Conservation (phyloP, 2,888 invertebrate species). For the Atrina japonica region DNA sequence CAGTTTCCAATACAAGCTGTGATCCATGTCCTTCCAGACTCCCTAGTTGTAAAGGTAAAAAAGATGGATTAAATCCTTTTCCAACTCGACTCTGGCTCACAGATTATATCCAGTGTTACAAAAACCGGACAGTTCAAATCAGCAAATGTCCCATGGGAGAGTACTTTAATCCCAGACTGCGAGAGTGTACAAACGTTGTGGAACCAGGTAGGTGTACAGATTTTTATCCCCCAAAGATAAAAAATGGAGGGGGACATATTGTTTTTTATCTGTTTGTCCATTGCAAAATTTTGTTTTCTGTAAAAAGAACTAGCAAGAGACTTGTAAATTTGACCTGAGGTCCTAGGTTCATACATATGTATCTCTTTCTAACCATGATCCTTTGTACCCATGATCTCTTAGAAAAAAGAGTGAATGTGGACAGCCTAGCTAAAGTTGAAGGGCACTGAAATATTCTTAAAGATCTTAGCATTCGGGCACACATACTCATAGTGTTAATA, state of each 20-base stretch:
- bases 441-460: too few relatives aligned
- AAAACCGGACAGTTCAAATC: constrained; percentile 33
- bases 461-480: too few relatives aligned
- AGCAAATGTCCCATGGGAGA: constrained; percentile 24
- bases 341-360: too few relatives aligned
- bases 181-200: constrained; percentile 15
- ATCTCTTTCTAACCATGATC: too few relatives aligned
- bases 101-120: constrained; percentile 35
- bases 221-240: too few relatives aligned
- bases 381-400: too few relatives aligned
- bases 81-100: constrained; percentile 34
- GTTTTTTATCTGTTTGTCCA: too few relatives aligned
- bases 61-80: constrained; percentile 37
- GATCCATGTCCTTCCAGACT: constrained; percentile 32
- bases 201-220: constrained; percentile 24
- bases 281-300: too few relatives aligned
- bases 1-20: constrained; percentile 14
- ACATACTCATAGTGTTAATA: too few relatives aligned
- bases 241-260: too few relatives aligned
- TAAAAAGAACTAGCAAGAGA: neutral
- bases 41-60: constrained; percentile 37
- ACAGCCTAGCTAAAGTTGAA: too few relatives aligned
- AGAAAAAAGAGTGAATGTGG: too few relatives aligned
- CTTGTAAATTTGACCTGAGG: neutral
- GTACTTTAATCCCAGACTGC: constrained; percentile 31